phyloP scores from a whole-genome alignment of 2,113 vertebrate genomes.

The Microcebus jonahi region DNA sequence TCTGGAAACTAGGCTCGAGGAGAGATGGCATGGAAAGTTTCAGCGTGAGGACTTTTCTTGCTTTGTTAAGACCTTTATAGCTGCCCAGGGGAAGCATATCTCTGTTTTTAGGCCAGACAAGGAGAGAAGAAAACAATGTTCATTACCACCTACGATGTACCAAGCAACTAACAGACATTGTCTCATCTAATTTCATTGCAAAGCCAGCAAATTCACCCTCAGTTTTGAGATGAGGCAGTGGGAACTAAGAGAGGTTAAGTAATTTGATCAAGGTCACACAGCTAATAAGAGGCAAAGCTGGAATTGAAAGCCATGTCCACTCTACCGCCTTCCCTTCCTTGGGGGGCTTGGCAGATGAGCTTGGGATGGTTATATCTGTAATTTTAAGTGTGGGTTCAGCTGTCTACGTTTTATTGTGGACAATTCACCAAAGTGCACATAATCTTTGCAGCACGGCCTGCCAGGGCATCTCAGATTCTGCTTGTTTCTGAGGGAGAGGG shows the following conservation, averaged over 20 bases:
- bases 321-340: background rate
- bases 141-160: background rate
- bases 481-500: background rate
- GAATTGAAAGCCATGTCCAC: background rate
- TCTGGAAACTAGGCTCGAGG: conserved; percentile 37
- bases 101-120: conserved; percentile 35
- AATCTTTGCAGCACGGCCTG: background rate
- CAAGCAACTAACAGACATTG: background rate
- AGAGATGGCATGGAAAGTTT: background rate
- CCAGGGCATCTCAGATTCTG: background rate
- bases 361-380: background rate
- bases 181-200: background rate
- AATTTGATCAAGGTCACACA: conserved; percentile 4
- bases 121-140: background rate
- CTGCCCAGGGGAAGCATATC: background rate
- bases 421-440: background rate
- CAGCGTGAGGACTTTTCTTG: background rate
- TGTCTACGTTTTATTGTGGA: background rate
- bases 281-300: background rate
- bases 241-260: conserved; percentile 27
- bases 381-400: background rate
- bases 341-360: background rate
- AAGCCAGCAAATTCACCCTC: background rate
- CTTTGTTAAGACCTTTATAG: background rate
- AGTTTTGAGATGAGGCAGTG: background rate